These are phyloP conservation scores for Drosophila takahashii DNA, from an alignment of 1,140 invertebrate genomes.

Conservation along the genomic window DNA sequence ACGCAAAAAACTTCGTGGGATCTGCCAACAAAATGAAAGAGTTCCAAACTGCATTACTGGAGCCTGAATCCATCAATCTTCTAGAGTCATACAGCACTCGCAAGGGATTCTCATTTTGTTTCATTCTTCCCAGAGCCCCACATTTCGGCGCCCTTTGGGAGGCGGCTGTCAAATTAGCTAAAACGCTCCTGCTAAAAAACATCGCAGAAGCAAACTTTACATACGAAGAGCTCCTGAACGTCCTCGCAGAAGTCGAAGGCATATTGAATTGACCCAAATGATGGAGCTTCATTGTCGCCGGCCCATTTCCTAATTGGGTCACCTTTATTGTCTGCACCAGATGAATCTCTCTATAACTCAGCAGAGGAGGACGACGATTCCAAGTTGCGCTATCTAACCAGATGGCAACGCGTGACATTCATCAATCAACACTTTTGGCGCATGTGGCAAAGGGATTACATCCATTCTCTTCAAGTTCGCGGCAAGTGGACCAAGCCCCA, in stretches of 20 bases:
- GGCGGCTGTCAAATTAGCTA: background rate
- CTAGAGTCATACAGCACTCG: no score
- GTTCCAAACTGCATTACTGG: background rate
- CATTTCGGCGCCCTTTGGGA: background rate
- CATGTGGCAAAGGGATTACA: background rate
- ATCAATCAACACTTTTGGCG: background rate
- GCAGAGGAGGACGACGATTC: background rate
- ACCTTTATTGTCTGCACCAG: no score
- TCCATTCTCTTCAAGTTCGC: background rate
- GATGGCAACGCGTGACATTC: no score
- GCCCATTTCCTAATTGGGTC: no score
- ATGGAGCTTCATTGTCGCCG: no score
- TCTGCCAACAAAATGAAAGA: no score
- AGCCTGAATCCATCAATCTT: background rate
- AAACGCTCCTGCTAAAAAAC: background rate
- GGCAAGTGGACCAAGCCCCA: background rate
- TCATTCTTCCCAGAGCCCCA: no score
- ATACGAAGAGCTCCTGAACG: background rate
- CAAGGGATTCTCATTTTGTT: no score
- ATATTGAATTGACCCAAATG: no score
- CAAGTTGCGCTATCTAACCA: no score
- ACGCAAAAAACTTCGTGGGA: no score
- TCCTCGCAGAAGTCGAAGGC: no score
- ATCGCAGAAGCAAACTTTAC: background rate
- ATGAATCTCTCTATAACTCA: background rate